phyloP scores from a whole-genome alignment of 2,888 invertebrate species.

The Ernsta delagoae region DNA sequence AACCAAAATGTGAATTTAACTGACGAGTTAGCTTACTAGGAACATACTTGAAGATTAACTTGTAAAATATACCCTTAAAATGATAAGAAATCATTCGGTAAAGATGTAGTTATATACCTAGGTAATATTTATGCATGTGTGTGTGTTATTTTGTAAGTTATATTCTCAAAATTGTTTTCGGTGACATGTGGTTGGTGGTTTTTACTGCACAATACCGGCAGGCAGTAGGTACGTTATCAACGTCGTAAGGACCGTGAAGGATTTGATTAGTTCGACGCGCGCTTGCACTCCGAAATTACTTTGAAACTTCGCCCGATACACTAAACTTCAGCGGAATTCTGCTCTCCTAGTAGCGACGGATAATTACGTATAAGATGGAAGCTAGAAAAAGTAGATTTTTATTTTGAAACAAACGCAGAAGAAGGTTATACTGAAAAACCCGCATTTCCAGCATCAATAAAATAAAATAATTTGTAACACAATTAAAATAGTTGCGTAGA shows the following conservation, averaged over 20 bases:
- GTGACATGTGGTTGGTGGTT: slow-evolving; percentile 6
- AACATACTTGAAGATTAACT: no score
- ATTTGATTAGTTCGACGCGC: slow-evolving; percentile 82
- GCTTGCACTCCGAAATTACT: slow-evolving; percentile 82
- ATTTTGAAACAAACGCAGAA: no score
- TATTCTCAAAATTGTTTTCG: slow-evolving; percentile 2
- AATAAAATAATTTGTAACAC: not conserved
- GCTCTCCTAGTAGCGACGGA: slow-evolving; percentile 55
- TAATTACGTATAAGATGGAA: not conserved
- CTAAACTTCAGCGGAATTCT: slow-evolving; percentile 61
- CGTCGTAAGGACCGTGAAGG: slow-evolving; percentile 77
- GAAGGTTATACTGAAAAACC: no score
- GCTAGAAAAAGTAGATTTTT: not conserved
- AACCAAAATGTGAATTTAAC: no score
- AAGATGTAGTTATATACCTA: no score
- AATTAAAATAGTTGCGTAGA: no score
- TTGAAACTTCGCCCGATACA: slow-evolving; percentile 68
- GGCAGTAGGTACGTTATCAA: slow-evolving; percentile 64
- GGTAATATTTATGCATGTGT: no score
- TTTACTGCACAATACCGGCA: slow-evolving; percentile 59
- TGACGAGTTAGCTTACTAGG: no score
- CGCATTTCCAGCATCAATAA: no score
- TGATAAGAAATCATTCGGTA: no score
- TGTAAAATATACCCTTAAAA: no score
- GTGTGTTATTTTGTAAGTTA: not conserved